Evolutionary conservation across 2,888 invertebrate genomes (phyloP), one percentile per base, ranked within the genome.

Genomic region (Caenorhabditis sulstoni): DNA sequence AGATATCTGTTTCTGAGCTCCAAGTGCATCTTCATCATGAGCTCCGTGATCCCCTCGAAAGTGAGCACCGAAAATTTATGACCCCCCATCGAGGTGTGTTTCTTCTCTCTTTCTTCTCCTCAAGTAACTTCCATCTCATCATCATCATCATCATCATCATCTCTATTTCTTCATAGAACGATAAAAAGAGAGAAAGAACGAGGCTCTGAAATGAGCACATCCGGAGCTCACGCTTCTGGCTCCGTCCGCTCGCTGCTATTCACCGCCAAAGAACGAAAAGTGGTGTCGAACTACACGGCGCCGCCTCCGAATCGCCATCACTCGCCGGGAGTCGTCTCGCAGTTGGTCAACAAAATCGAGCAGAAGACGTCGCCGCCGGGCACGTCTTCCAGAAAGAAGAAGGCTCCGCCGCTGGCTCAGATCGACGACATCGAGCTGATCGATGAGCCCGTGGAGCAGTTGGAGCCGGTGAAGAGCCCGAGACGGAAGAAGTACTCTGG

Each of bases 261-360:
- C 18, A 76, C 53, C 37, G 45, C 64, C 12, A 71, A 71, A 67
- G 71, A 71, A 57, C 49, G 66, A 50, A 66, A 64, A 66, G 61
- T 61, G 23, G 47, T 66, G 11, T 66, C 78, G 8, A 65, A 71
- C 20, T 71, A 66, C 22, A 67, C 65, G 20, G 64, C 70, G 35
- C 78, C 65, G 23, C 61, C 70, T 7, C 61, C 71, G 14, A 65
- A 65, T 67, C 53, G 75, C 41, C 59, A 66, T 18, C 61, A 62
- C 16, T 71, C 74, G 11, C 65, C 68, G 11, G 83, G 81, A 16
- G 52, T 76, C 18, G 83, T 83, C 41, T 67, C 79, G 1, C 74
- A 79, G 11, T 75, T 83, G 67, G 79, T 83, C 8, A 68, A 62
- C 58, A 61, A 52, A 37, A 83, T 83, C 66, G 83, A 83, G 57